Percentiles rank a stretch among this genome's conserved stretches.
phyloP scores from a whole-genome alignment of 2,113 vertebrate genomes.

The Camelus bactrianus region DNA sequence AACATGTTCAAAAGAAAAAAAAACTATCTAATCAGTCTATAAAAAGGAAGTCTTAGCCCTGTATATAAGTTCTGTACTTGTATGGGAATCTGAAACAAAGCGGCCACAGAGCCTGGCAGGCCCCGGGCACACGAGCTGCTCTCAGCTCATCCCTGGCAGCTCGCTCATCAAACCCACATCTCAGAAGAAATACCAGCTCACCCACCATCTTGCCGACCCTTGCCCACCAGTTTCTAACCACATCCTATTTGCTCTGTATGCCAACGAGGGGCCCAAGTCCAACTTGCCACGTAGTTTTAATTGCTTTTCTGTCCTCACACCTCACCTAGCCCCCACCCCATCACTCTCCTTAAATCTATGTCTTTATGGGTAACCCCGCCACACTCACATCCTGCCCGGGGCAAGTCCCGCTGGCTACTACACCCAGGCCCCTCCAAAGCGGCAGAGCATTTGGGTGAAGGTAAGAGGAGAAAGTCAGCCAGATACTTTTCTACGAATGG shows the following conservation, averaged over 20 bases:
- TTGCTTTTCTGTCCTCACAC: not conserved
- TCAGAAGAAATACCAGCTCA: not conserved
- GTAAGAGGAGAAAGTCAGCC: slow-evolving; percentile 6
- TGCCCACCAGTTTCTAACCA: not conserved
- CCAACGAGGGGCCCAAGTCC: not conserved
- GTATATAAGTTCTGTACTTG: not conserved
- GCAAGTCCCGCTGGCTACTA: not conserved
- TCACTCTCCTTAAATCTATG: not conserved
- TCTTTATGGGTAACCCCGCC: not conserved
- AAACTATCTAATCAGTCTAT: not conserved
- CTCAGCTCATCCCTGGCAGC: not conserved
- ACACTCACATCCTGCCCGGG: not conserved
- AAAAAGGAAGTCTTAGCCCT: not conserved
- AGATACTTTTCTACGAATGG: slow-evolving; percentile 1
- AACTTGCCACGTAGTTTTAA: not conserved
- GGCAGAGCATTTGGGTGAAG: not conserved
- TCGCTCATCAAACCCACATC: not conserved
- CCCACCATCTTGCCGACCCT: not conserved
- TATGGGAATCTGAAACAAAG: not conserved
- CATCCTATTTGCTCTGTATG: not conserved
- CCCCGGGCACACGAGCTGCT: not conserved
- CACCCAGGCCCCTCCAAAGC: not conserved
- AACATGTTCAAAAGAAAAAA: not conserved
- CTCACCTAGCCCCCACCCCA: not conserved
- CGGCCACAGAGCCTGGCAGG: not conserved